Base-by-base conservation (phyloP, 2,888 invertebrate species). In the Thereva unica region DNA sequence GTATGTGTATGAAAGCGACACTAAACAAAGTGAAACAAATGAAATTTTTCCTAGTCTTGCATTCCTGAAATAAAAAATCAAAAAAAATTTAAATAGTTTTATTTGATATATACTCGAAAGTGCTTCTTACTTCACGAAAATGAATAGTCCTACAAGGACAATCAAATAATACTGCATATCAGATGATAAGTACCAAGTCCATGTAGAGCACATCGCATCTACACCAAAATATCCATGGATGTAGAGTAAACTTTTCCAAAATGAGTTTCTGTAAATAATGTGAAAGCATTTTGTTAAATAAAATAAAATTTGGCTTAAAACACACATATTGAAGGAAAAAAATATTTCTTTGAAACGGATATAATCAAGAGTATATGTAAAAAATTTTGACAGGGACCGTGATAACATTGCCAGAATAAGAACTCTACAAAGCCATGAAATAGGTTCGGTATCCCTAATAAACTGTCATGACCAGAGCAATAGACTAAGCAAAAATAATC, bases 111-210 rank as follows among this genome's bases (percentile, higher is more conserved):
- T 44, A 5, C 5, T 10, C 7, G 4, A 38, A 8, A 9, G 5
- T 3, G 7, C 1, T 5, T 9, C 41, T 35, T 10, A 57, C 57
- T 57, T 57, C 1, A 37, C 10, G 37, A 8, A 47, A 4, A 37
- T 35, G n/a, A 57, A 57, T 8, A 57, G 44, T 6, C 45, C 57
- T 2, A 57, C 0, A n/a, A 57, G 57, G 37, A 35, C 10, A 6
- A 10, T 45, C 9, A 45, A 40, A 12, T 35, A 57, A 47, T 57
- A 57, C 3, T 47, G 3, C 57, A 57, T 57, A 37, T 57, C 57
- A 23, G 34, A n/a, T 6, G 57, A 57, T 37, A 57, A 38, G 10
- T 57, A 57, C 57, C 57, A 57, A 4, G 47, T 45, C 57, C 57
- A 57, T 8, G 12, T 23, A 3, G 35, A 45, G 38, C 57, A 57